Evolutionary conservation across 2,888 invertebrate genomes (phyloP).

Genomic region (Xylocampa areola): DNA sequence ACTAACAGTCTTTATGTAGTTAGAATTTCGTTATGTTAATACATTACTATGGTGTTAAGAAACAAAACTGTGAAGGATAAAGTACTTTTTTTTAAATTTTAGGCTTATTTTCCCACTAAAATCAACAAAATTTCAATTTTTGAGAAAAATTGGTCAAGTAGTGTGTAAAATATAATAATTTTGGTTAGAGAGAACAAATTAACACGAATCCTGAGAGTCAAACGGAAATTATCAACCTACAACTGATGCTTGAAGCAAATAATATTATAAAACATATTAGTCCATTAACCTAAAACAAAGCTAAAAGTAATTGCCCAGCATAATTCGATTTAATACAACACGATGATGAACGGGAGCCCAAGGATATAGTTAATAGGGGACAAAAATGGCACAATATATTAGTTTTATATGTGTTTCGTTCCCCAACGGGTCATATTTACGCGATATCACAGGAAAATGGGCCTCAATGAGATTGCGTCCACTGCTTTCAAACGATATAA

Average conservation of each 20-base stretch:
- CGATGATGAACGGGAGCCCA: conserved; percentile 56
- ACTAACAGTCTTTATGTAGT: conserved; percentile 25
- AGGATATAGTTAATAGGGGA: conserved; percentile 70
- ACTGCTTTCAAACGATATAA: conserved; percentile 67
- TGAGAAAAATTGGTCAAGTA: too few species aligned
- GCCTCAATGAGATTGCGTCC: conserved; percentile 66
- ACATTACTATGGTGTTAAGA: too few species aligned
- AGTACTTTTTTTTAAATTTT: too few species aligned
- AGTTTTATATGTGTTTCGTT: conserved; percentile 73
- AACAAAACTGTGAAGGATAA: too few species aligned
- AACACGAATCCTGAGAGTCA: too few species aligned
- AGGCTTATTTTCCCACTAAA: too few species aligned
- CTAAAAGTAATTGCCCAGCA: conserved; percentile 34
- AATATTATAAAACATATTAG: too few species aligned
- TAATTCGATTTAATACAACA: conserved; percentile 37
- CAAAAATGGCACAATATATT: conserved; percentile 77
- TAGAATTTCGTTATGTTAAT: conserved; percentile 24
- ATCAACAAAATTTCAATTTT: too few species aligned
- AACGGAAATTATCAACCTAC: too few species aligned
- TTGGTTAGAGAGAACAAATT: too few species aligned
- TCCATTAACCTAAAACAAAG: conserved; percentile 27
- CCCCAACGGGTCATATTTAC: conserved; percentile 69
- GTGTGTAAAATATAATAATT: too few species aligned
- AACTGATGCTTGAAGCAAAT: too few species aligned
- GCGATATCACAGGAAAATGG: conserved; percentile 67